phyloP scores from a whole-genome alignment of 2,113 vertebrate species.

The Diglossa brunneiventris region DNA sequence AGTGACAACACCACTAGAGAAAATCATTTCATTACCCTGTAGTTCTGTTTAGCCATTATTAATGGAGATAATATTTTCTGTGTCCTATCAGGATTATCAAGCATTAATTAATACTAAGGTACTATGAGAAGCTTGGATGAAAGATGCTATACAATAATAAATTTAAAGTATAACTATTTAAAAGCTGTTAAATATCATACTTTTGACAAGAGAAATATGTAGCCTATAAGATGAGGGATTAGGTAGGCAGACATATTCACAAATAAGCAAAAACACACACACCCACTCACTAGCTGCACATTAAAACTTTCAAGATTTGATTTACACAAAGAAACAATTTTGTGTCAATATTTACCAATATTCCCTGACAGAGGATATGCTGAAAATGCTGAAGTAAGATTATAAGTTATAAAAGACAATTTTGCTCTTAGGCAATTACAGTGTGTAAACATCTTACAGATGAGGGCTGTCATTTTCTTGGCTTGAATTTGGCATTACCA shows the following conservation, averaged over 20 bases:
- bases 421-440: neutral
- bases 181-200: neutral
- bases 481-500: neutral
- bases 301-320: neutral
- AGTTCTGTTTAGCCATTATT: neutral
- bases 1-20: neutral
- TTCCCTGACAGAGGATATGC: neutral
- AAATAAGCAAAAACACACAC: slow-evolving; percentile 21
- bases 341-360: neutral
- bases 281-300: neutral
- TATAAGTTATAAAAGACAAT: neutral
- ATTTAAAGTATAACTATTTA: neutral
- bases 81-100: neutral
- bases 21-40: neutral
- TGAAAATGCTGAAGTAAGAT: neutral
- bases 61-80: neutral
- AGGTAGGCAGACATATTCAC: neutral
- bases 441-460: neutral
- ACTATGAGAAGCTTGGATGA: neutral
- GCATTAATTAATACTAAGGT: neutral
- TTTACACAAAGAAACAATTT: neutral
- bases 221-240: neutral
- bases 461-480: neutral
- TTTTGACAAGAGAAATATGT: slow-evolving; percentile 1
- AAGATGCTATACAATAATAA: neutral